Percentiles rank a stretch among this genome's conserved stretches.
These are phyloP conservation scores for Pangasianodon gigas DNA, from an alignment of 2,113 vertebrate genomes.

Conservation along the genomic window DNA sequence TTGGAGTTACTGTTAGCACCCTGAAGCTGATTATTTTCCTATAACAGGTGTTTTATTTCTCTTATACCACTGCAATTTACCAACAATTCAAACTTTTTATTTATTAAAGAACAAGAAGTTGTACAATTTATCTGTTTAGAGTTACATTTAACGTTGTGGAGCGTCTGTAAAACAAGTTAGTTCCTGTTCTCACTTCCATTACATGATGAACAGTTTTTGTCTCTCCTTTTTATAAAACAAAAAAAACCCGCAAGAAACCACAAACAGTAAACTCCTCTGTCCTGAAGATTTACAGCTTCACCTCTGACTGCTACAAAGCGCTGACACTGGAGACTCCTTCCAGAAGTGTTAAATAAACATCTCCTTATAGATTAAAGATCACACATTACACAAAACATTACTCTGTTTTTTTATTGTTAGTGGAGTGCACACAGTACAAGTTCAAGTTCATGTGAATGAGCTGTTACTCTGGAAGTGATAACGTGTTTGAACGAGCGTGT, in stretches of 20 bases:
- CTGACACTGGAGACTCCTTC: background rate
- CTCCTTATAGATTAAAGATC: too few relatives aligned
- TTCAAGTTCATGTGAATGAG: background rate
- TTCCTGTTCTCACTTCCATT: background rate
- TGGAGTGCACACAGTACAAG: background rate
- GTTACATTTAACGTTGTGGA: background rate
- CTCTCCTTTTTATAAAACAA: too few relatives aligned
- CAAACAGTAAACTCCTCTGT: too few relatives aligned
- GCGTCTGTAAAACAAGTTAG: background rate
- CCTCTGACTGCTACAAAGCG: background rate
- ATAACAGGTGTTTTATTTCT: background rate
- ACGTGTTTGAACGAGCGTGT: background rate
- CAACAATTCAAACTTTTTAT: background rate
- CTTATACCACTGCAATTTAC: background rate
- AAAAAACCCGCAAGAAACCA: too few relatives aligned
- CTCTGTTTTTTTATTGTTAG: background rate
- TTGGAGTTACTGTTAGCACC: background rate
- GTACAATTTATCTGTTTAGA: background rate
- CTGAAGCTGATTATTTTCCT: background rate
- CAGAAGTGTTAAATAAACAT: background rate
- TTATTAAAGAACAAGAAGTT: background rate
- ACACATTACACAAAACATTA: too few relatives aligned
- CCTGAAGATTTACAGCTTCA: background rate
- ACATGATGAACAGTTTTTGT: too few relatives aligned
- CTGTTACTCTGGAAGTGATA: background rate